phyloP scores from a whole-genome alignment of 2,888 invertebrate species.

The Cataglyphis altisquamis region DNA sequence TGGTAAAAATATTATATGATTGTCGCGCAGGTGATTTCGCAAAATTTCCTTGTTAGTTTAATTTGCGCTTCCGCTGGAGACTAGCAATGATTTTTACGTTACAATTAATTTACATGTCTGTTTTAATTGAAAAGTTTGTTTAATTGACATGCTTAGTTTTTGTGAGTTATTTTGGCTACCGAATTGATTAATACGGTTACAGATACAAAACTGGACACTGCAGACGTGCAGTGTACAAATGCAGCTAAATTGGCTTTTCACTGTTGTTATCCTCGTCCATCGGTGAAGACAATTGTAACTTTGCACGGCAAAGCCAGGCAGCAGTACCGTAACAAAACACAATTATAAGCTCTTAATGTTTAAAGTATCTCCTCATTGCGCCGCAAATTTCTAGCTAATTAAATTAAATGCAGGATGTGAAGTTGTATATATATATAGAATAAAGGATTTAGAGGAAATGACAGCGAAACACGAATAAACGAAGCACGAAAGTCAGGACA shows the following conservation, averaged over 20 bases:
- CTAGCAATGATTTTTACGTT: background rate
- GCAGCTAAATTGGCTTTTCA: constrained; percentile 31
- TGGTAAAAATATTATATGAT: constrained; percentile 30
- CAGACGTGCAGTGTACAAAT: constrained; percentile 1
- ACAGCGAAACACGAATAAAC: background rate
- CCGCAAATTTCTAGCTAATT: constrained; percentile 30
- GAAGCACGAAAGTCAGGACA: background rate
- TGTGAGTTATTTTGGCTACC: background rate
- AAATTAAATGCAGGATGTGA: background rate
- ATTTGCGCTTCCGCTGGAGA: background rate
- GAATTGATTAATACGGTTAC: background rate
- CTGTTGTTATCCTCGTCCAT: constrained; percentile 28
- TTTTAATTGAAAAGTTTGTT: background rate
- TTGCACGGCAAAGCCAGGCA: constrained; percentile 5
- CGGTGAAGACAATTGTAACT: constrained; percentile 19
- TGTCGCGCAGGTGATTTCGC: constrained; percentile 49
- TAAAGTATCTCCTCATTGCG: background rate
- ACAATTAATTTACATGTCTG: background rate
- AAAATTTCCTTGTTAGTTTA: background rate
- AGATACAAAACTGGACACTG: background rate
- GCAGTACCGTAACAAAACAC: constrained; percentile 26
- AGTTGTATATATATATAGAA: background rate
- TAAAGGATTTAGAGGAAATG: constrained; percentile 12
- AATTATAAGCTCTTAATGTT: constrained; percentile 21
- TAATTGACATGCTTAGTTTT: background rate